Conservation (phyloP, 2,888 invertebrate species). For the Eupithecia inturbata region DNA sequence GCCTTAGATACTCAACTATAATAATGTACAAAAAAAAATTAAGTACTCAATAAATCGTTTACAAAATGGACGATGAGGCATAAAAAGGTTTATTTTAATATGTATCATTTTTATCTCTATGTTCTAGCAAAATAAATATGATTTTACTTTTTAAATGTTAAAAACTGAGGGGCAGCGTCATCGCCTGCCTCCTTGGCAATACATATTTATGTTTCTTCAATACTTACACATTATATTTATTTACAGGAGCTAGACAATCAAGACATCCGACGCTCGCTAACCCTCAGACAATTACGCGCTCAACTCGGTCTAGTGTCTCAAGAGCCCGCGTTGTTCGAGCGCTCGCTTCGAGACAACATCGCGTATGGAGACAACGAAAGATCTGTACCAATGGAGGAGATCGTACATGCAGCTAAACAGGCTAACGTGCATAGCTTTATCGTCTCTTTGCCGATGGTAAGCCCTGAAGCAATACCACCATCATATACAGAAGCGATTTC, state of each 20-base stretch:
- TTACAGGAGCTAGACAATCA: slow-evolving; percentile 80
- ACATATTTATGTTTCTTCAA: neutral
- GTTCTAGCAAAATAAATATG: no score
- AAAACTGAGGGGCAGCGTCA: no score
- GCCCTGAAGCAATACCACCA: no score
- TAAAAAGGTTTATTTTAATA: no score
- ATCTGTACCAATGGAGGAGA: slow-evolving; percentile 85
- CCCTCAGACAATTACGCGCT: slow-evolving; percentile 86
- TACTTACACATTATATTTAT: neutral
- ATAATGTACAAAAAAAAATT: no score
- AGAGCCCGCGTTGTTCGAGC: slow-evolving; percentile 92
- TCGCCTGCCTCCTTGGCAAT: no score
- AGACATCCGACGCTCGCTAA: slow-evolving; percentile 83
- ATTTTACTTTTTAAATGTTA: no score
- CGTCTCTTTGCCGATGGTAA: slow-evolving; percentile 86
- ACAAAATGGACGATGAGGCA: no score
- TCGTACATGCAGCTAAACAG: slow-evolving; percentile 88
- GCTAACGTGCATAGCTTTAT: slow-evolving; percentile 92
- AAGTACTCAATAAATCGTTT: no score
- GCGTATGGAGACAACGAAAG: slow-evolving; percentile 91
- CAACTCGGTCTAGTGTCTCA: slow-evolving; percentile 92
- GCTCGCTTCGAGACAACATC: slow-evolving; percentile 92
- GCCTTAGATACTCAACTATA: no score
- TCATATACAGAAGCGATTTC: no score
- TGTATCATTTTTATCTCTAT: no score